Evolutionary conservation across 2,113 vertebrate species (phyloP), one percentile per base, ranked within the genome.

Genomic region (Eudorcas thomsonii): DNA sequence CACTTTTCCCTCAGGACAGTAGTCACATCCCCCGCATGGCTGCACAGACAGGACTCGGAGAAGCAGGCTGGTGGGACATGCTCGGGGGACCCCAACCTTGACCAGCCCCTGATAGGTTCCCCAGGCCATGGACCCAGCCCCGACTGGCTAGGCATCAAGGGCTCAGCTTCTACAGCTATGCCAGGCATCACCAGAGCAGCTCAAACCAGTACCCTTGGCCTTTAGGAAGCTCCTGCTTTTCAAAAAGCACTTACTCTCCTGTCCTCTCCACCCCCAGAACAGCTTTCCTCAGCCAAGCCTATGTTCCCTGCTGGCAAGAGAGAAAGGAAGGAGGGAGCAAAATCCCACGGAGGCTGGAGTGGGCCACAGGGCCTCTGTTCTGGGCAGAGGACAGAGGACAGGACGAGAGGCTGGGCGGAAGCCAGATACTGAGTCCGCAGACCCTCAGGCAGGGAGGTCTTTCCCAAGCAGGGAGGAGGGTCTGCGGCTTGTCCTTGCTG

Each of bases 41-140:
- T 54, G 88, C 64, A 43, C 25, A 59, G 71, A 2, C n/a, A 23
- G 48, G 14, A 15, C 25, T 25, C 7, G 21, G 39, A 95, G 45
- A 5, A 77, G 25, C 62, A 25, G 4, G 33, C 36, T 3, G 4
- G 50, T 12, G 17, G 26, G 48, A 50, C 1, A 5, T 4, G 33
- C 89, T 23, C 3, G 17, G 9, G 9, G n/a, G 4, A 9, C 30
- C 33, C 62, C 19, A 45, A 62, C 17, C 39, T 52, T n/a, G n/a
- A 43, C 36, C 5, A 7, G 9, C n/a, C 39, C 17, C 74, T 9
- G 15, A 33, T 15, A 13, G 19, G 55, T 71, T 7, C 91, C 71
- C 5, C 57, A 30, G 52, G 12, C 28, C 0, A 0, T 26, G 1
- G 6, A 13, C 7, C 15, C 54, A 17, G 36, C 15, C 36, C 84